Evolutionary conservation across 2,888 invertebrate species (phyloP).

Genomic region (Mantis religiosa): DNA sequence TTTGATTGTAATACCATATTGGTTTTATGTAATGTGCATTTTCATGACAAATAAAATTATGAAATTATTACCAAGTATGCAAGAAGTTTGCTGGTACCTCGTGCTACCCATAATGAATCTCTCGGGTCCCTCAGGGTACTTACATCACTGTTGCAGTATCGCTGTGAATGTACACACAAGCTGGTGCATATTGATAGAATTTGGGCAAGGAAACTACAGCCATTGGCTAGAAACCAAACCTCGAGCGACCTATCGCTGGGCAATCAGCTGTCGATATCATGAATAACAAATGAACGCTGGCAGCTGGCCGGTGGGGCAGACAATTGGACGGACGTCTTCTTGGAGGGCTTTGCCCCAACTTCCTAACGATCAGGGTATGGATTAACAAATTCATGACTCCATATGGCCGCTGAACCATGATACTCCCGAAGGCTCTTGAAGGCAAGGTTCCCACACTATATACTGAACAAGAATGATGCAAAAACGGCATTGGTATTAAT

Average conservation of each 20-base stretch:
- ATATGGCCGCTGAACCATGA: background rate
- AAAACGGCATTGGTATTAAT: background rate
- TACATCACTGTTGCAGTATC: background rate
- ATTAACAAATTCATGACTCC: background rate
- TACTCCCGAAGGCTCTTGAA: background rate
- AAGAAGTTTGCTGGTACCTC: too few relatives aligned
- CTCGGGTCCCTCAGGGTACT: background rate
- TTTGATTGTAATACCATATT: too few relatives aligned
- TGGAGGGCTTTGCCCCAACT: background rate
- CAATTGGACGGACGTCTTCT: background rate
- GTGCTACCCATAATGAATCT: too few relatives aligned
- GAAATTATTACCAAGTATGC: too few relatives aligned
- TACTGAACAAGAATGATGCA: background rate
- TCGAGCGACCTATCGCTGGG: background rate
- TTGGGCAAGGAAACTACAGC: background rate
- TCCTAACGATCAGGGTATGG: background rate
- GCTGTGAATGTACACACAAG: background rate
- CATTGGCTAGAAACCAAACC: background rate
- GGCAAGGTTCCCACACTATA: background rate
- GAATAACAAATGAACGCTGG: background rate
- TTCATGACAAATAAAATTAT: too few relatives aligned
- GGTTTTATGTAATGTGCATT: too few relatives aligned
- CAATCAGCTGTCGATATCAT: background rate
- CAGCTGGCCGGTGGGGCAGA: background rate
- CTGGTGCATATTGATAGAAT: background rate